These are phyloP conservation scores for Empis stercorea DNA, from an alignment of 2,888 invertebrate genomes.

Conservation along the genomic window DNA sequence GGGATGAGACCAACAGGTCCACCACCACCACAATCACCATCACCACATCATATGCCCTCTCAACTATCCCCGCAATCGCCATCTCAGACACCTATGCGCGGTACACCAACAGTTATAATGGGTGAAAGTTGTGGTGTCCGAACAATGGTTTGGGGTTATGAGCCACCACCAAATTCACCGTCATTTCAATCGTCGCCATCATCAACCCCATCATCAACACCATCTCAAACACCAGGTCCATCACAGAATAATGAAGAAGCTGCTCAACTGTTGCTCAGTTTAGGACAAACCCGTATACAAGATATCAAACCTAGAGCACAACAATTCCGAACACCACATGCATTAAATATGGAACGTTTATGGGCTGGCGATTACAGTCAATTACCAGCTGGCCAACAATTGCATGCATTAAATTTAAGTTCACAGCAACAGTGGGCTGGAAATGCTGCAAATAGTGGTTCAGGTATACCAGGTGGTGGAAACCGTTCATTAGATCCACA, in stretches of 20 bases:
- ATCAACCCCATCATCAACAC: constrained; percentile 28
- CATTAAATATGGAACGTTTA: constrained; percentile 80
- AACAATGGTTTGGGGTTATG: constrained; percentile 52
- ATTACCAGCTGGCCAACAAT: constrained; percentile 67
- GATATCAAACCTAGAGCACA: constrained; percentile 33
- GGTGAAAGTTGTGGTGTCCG: constrained; percentile 82
- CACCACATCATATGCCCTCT: constrained; percentile 31
- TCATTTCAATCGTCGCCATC: constrained; percentile 40
- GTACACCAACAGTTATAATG: constrained; percentile 82
- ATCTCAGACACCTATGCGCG: constrained; percentile 39
- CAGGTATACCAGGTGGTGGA: constrained; percentile 9
- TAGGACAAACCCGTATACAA: constrained; percentile 54
- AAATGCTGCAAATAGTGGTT: constrained; percentile 22
- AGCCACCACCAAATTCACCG: constrained; percentile 40
- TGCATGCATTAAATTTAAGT: constrained; percentile 64
- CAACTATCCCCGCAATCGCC: constrained; percentile 35
- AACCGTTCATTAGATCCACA: constrained; percentile 28
- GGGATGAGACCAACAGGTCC: constrained; percentile 21
- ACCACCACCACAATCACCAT: constrained; percentile 27
- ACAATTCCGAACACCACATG: constrained; percentile 43
- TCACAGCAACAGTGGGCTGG: constrained; percentile 40
- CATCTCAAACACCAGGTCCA: constrained; percentile 34
- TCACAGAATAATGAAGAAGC: constrained; percentile 47
- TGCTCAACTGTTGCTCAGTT: constrained; percentile 57
- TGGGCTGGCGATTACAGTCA: constrained; percentile 84